phyloP scores from a whole-genome alignment of 2,888 invertebrate species.

The Ferdinandea cuprea region DNA sequence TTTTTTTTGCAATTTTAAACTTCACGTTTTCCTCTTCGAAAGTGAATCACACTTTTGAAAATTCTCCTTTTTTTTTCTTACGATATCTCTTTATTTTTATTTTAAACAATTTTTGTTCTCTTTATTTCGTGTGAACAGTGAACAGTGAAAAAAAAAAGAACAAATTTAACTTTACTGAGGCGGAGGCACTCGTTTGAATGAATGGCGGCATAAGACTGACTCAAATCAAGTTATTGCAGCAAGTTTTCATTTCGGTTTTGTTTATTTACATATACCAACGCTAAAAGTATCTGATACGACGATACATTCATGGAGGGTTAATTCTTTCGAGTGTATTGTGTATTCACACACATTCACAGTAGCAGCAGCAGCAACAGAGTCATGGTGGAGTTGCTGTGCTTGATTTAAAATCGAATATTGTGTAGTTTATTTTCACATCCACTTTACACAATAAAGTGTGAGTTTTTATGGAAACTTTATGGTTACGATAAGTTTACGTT shows the following conservation, averaged over 20 bases:
- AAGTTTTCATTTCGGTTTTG: constrained; percentile 66
- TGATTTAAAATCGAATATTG: constrained; percentile 39
- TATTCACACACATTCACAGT: too few relatives aligned
- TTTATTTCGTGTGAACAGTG: constrained; percentile 13
- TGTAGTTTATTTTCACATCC: constrained; percentile 13
- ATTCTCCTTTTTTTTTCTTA: not conserved
- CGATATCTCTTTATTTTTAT: constrained; percentile 14
- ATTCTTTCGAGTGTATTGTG: too few relatives aligned
- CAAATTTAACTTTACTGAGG: not conserved
- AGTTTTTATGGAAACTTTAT: constrained; percentile 61
- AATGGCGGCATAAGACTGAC: constrained; percentile 70
- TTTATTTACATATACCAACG: not conserved
- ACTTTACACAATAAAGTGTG: constrained; percentile 20
- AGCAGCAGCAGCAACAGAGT: not conserved
- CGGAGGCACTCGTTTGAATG: constrained; percentile 50
- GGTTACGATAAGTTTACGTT: not conserved
- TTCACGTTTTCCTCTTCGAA: constrained; percentile 21
- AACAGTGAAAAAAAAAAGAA: too few relatives aligned
- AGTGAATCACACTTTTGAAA: constrained; percentile 26
- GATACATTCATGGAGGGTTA: too few relatives aligned
- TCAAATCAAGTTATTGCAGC: constrained; percentile 69
- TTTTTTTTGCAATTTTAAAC: constrained; percentile 12
- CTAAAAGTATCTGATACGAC: too few relatives aligned
- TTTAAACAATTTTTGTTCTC: not conserved
- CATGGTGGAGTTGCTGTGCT: constrained; percentile 44